Percentiles rank a stretch among this genome's conserved stretches.
Evolutionary conservation across 2,113 vertebrate species (phyloP).

Genomic region (Pangasianodon hypophthalmus): DNA sequence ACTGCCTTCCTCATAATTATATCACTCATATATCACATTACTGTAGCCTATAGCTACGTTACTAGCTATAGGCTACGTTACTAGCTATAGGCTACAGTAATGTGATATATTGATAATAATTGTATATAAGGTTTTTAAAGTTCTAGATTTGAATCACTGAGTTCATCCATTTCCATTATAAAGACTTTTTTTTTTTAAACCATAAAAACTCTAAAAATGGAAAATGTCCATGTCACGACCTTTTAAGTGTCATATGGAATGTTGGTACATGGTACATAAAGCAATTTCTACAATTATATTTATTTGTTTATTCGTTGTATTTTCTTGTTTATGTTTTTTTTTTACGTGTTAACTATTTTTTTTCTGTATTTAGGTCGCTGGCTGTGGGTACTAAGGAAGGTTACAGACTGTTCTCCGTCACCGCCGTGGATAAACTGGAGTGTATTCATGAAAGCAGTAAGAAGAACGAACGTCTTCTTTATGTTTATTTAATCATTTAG

Average conservation of each 20-base stretch:
- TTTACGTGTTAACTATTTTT: neutral
- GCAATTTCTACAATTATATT: neutral
- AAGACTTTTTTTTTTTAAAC: neutral
- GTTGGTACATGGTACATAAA: neutral
- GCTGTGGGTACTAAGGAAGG: constrained; percentile 87
- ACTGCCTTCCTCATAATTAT: neutral
- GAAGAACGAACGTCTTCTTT: constrained; percentile 38
- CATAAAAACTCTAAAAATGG: neutral
- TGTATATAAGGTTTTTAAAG: neutral
- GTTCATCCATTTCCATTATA: neutral
- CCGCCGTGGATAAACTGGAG: constrained; percentile 90
- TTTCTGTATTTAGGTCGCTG: constrained; percentile 78
- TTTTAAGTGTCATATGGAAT: neutral
- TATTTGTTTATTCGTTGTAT: neutral
- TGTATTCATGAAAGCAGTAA: constrained; percentile 93
- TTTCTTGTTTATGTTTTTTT: neutral
- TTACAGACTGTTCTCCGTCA: constrained; percentile 91
- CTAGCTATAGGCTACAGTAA: neutral
- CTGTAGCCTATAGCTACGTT: neutral
- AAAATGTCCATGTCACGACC: neutral
- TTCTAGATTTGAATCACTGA: neutral
- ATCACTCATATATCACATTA: neutral
- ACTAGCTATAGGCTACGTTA: neutral
- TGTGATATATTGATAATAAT: neutral
- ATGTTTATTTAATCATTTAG: neutral